Base-by-base conservation (phyloP, 2,888 invertebrate species). In the Sesamia inferens region DNA sequence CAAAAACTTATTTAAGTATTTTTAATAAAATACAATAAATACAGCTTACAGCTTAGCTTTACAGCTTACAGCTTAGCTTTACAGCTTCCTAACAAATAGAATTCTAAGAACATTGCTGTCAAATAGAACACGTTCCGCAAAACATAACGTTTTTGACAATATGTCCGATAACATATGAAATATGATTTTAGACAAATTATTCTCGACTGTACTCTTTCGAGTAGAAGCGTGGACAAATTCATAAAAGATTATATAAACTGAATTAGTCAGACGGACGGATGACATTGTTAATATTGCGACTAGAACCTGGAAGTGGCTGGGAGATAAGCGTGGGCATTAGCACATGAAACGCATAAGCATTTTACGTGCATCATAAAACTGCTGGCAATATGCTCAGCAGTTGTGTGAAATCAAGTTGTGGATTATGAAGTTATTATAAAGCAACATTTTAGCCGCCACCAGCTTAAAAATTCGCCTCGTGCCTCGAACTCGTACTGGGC, bases 361-460 rank as follows among this genome's bases (percentile, higher is more conserved):
- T 31, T 31, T 2, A 31, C 31, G 31, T 31, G 31, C 31, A 31
- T 31, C 31, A 31, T 31, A 31, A 31, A 31, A 3, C 31, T 31
- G 31, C 31, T 31, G 31, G 3, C 10, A 19, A 4, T 10, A 19
- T 10, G n/a, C 10, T 51, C 10, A n/a, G 19, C 44, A 44, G 11
- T 44, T 10, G 10, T 31, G 44, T 11, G 44, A 44, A 44, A 11
- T 19, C 8, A 7, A 0, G 19, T 10, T 8, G 10, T 51, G 3
- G 0, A 10, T 19, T 4, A 51, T 51, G n/a, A 51, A 10, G 51
- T 11, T 31, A 31, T 11, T 19, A 59, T 16, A 19, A 24, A 69
- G 65, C 59, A 67, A 19, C 87, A 89, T 90, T 85, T 88, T 91
- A 90, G 65, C 54, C 44, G 16, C 70, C 71, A 68, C 39, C 14